Base-by-base conservation (phyloP, 92 coral and sea anemone species). In the Phenganax subtilis region DNA sequence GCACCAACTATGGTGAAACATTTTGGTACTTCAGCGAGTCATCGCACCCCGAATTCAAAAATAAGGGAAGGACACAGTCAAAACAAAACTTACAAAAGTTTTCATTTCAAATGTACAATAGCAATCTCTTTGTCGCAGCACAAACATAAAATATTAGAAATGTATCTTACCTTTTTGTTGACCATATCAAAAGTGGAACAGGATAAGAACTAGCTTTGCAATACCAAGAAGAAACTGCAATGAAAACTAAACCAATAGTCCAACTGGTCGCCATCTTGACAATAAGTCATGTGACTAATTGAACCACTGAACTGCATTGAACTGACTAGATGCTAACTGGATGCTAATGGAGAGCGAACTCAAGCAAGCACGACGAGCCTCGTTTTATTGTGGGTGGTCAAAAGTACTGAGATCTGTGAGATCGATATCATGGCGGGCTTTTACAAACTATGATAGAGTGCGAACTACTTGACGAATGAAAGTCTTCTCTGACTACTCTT, bases 151-250 rank as follows among this genome's bases (percentile, higher is more conserved):
- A 11, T 59, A 16, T 12, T 44, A 55, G 28, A 37, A 54, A 44
- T 1, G 10, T 57, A 11, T 8, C 84, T 90, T 87, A 89, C 99
- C 99, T 92, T 81, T 96, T 92, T 58, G 90, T 89, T 2, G 99
- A 96, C 99, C 99, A 96, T 62, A 96, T 90, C 51, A 96, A 62
- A 16, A 96, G 92, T 66, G 99, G 97, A 55, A 92, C 97, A 62
- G 92, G 88, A 57, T 80, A 84, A 55, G 85, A 58, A 76, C 29
- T 52, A 51, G 59, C 61, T 9, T 54, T n/a, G 63, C 73, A 79
- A 30, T 12, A 53, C 53, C 55, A 65, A 51, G 52, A 79, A 55
- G 31, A 79, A 79, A 30, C 53, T 69, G 73, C 73, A 68, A 79
- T 63, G 53, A 79, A 30, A 62, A 64, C 30, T 11, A 10, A 64